Evolutionary conservation across 2,888 invertebrate genomes (phyloP).

Genomic region (Oligia latruncula): DNA sequence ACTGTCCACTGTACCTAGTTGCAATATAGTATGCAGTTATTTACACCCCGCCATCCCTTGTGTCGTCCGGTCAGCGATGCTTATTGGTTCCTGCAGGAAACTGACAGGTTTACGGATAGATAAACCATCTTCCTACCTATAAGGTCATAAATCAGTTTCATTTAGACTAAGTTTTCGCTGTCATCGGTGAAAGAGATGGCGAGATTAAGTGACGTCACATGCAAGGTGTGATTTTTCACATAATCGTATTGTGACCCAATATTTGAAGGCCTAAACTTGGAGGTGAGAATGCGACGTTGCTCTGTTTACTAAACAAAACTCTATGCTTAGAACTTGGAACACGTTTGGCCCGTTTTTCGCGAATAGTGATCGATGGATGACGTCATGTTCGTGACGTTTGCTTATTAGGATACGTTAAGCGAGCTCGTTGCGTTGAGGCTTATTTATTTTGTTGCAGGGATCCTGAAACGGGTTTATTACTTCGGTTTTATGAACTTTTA

Average conservation of each 20-base stretch:
- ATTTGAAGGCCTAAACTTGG: neutral
- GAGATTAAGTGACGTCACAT: neutral
- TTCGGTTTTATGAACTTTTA: neutral
- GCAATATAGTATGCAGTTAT: slow-evolving; percentile 40
- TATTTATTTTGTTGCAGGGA: neutral
- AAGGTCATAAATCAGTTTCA: slow-evolving; percentile 13
- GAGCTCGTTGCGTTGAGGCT: too few relatives aligned
- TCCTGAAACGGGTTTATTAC: neutral
- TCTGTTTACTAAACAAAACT: slow-evolving; percentile 10
- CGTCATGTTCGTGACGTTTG: slow-evolving; percentile 1
- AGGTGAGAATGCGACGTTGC: neutral
- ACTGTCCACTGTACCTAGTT: slow-evolving; percentile 16
- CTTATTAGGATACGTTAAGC: neutral
- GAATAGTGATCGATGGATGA: slow-evolving; percentile 10
- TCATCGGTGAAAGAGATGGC: slow-evolving; percentile 2
- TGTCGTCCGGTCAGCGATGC: slow-evolving; percentile 2
- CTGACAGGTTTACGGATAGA: slow-evolving; percentile 29
- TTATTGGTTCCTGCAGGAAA: slow-evolving; percentile 31
- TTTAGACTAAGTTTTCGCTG: neutral
- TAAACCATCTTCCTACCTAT: slow-evolving; percentile 25
- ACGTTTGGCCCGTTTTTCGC: neutral
- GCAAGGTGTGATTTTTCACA: neutral
- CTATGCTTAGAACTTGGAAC: neutral
- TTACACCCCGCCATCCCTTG: slow-evolving; percentile 32
- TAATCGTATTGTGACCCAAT: slow-evolving; percentile 1